Evolutionary conservation across 1,140 invertebrate species (phyloP), one percentile per base, ranked within the genome.

Genomic region (Andrena cerasifolii): DNA sequence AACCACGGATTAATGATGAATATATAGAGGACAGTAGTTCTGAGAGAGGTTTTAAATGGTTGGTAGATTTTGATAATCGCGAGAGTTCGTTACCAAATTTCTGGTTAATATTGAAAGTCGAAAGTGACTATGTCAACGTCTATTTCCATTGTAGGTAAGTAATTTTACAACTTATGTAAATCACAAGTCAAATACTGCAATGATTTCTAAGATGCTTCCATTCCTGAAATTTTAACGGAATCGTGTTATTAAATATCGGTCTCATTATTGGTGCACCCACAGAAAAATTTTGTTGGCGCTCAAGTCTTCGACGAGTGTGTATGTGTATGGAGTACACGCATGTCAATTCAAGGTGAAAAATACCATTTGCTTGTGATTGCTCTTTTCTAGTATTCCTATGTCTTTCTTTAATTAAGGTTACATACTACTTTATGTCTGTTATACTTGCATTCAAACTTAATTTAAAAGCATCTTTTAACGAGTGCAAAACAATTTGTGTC

Each of bases 51-150:
- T 95, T 93, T 79, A 93, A 94, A 53, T 95, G 94, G 94, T 83
- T 95, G 10, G 89, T 90, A 66, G 93, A 94, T 66, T 83, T 94
- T 4, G 93, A 94, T 72, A 92, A 91, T 51, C 93, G 93, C 58
- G 88, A 93, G 71, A 89, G 92, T 28, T 81, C 90, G 24, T 86
- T 96, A n/a, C 96, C 96, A 0, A 95, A 95, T 85, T 97, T 97
- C 89, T 97, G 96, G 96, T 90, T 97, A 1, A 95, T 97, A 61
- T 90, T 96, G 82, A 93, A 93, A 76, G 92, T 97, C 18, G 93
- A 94, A 70, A 86, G 91, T 53, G 93, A 94, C 79, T 89, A 93
- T 54, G 95, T 96, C 2, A 94, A 94, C 54, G 90, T 95, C 14
- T 97, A 95, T 89, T 97, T 96, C 88, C 96, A 97, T 74, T 95